phyloP scores from a whole-genome alignment of 2,888 invertebrate species.

The Bimastos eiseni region DNA sequence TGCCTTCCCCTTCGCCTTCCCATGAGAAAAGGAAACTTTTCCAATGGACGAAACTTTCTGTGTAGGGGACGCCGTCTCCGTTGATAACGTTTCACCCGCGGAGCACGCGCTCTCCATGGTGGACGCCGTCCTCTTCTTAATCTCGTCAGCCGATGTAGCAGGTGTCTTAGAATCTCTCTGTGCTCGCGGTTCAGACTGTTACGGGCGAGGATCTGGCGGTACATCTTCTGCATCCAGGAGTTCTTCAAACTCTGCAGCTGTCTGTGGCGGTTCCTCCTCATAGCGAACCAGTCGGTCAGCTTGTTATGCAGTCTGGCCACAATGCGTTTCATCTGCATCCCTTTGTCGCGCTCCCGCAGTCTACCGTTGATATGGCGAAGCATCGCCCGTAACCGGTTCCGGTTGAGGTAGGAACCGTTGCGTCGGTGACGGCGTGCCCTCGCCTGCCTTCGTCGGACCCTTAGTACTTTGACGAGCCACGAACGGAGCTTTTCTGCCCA shows the following conservation, averaged over 20 bases:
- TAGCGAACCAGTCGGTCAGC: neutral
- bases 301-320: neutral
- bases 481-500: neutral
- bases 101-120: too few species aligned
- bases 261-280: neutral
- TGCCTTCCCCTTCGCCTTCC: too few species aligned
- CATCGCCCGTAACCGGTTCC: neutral
- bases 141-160: too few species aligned
- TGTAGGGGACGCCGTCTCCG: too few species aligned
- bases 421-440: neutral
- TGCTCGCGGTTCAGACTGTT: neutral
- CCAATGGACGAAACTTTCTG: too few species aligned
- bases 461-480: neutral
- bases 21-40: too few species aligned
- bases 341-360: neutral
- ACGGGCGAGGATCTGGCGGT: too few species aligned
- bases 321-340: neutral
- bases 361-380: neutral
- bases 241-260: neutral
- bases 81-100: too few species aligned
- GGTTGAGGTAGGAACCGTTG: too few species aligned
- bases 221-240: neutral
- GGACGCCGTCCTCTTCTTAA: too few species aligned
- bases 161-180: neutral
- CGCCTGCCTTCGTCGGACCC: neutral